Base-by-base conservation (phyloP, 2,888 invertebrate species). In the Ophion costatus region DNA sequence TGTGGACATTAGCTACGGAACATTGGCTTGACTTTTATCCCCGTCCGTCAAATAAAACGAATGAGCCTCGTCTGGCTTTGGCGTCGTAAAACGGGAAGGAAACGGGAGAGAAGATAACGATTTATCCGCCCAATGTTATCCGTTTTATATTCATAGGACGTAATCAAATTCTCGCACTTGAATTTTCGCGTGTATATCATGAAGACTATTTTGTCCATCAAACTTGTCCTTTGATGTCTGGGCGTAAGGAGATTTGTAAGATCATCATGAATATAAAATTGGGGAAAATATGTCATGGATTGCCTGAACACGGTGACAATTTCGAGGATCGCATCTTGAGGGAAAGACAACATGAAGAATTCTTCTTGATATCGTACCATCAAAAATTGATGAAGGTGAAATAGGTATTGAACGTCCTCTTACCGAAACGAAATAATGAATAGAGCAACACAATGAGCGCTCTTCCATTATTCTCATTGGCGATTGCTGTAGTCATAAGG, bases 1-100 rank as follows among this genome's bases (percentile, higher is more conserved):
- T 73, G 33, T 74, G 57, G 71, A 66, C 64, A 83, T 83, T 69
- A 80, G 66, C 64, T 33, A 42, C 56, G 38, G 64, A 66, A 73
- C 63, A 42, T 74, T 74, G 73, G 59, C 59, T 71, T 22, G 69
- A 29, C 70, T 80, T 74, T 79, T 79, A 83, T 75, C 63, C 66
- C 76, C 80, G 45, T 59, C 57, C 57, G 69, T 80, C 75, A 45
- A 51, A 70, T 57, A 33, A 61, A 66, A 51, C 76, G 70, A 80
- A 70, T 57, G 80, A 64, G 64, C 20, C 75, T 56, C 17, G 80
- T 79, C 70, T 76, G 63, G 70, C 11, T 63, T 51, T 24, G 29
- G n/a, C 10, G 51, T 80, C 71, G 42, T 73, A 79, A 79, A 79
- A 22, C 33, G 20, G 9, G 45, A 33, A 63, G 69, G 24, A 59